Conservation (phyloP, 2,797 vertebrate genomes). For the Phyllotis vaccarum region DNA sequence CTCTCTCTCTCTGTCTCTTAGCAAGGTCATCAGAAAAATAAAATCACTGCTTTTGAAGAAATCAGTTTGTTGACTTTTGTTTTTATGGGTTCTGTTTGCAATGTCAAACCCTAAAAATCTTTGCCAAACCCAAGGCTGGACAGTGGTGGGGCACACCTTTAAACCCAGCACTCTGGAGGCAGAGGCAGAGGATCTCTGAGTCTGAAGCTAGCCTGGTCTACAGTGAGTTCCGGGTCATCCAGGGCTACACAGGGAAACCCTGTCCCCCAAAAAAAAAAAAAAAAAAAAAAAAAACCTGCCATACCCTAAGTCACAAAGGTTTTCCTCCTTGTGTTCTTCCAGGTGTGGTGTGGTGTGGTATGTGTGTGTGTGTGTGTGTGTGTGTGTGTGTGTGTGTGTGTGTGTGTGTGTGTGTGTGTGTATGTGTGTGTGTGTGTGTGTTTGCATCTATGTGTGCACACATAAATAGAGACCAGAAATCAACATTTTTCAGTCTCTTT, state of each 20-base stretch:
- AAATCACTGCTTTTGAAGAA: neutral
- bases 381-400: too few species aligned
- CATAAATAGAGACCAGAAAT: neutral
- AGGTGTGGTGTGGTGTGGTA: too few species aligned
- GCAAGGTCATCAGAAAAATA: neutral
- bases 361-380: too few species aligned
- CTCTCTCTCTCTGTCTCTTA: neutral
- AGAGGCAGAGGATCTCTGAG: neutral
- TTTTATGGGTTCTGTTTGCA: neutral
- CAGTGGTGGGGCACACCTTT: neutral
- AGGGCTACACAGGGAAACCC: neutral
- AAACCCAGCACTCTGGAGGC: neutral
- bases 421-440: too few species aligned
- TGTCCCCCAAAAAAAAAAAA: neutral
- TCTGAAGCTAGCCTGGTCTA: neutral
- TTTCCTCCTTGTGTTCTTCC: neutral
- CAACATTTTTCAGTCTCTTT: neutral
- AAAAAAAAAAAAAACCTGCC: neutral
- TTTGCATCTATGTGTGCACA: fast-evolving
- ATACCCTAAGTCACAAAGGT: neutral
- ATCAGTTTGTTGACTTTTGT: neutral
- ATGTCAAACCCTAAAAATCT: neutral
- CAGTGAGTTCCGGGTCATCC: neutral
- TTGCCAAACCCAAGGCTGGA: neutral
- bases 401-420: neutral